These are phyloP conservation scores for Phrynosoma blainvillii DNA, from an alignment of 2,113 vertebrate genomes.

Conservation along the genomic window DNA sequence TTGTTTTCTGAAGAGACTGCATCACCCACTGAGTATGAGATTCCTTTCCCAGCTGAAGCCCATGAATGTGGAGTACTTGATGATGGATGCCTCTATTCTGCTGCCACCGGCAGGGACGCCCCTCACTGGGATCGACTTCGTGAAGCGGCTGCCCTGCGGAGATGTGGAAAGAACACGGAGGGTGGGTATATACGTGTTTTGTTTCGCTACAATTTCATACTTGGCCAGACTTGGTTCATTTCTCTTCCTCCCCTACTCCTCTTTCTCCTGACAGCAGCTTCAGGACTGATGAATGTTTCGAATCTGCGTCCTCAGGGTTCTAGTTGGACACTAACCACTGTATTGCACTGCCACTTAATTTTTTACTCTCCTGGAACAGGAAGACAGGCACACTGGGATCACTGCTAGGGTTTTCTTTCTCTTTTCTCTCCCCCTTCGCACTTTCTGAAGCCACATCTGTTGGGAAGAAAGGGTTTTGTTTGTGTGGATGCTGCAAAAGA, in stretches of 20 bases:
- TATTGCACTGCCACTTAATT: background rate
- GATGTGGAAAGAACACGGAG: slow-evolving; percentile 94
- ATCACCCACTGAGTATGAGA: background rate
- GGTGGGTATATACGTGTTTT: slow-evolving; percentile 73
- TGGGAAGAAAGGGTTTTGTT: background rate
- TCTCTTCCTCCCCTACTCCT: background rate
- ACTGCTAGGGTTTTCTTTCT: background rate
- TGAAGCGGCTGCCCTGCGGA: slow-evolving; percentile 95
- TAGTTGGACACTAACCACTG: background rate
- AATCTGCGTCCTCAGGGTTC: background rate
- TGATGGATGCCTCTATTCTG: slow-evolving; percentile 98
- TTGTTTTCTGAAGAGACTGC: background rate
- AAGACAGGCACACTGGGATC: no score
- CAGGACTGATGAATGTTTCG: background rate
- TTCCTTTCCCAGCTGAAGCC: slow-evolving; percentile 88
- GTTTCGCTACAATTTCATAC: background rate
- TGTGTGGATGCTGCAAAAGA: background rate
- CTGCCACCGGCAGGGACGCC: slow-evolving; percentile 96
- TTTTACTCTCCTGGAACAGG: no score
- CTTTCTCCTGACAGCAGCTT: background rate
- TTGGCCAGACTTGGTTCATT: background rate
- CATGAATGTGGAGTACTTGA: slow-evolving; percentile 96
- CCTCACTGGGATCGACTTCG: slow-evolving; percentile 96
- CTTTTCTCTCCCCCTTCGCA: background rate
- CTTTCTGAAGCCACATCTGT: no score